These are phyloP conservation scores for Pheosia gnoma DNA, from an alignment of 2,888 invertebrate genomes.

Conservation along the genomic window DNA sequence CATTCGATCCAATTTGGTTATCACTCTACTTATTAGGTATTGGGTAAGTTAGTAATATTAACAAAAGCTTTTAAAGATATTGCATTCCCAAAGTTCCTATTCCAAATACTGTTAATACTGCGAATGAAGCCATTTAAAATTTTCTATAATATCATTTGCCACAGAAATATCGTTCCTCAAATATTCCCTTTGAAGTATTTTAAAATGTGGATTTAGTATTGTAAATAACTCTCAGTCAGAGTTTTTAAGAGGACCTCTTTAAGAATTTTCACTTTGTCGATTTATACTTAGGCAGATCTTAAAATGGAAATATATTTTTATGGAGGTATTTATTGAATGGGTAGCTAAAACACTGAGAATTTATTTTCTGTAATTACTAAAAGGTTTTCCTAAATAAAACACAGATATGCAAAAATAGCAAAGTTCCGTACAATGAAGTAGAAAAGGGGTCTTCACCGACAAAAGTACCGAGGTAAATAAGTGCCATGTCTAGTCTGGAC, in stretches of 20 bases:
- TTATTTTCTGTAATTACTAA: too few relatives aligned
- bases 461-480: too few relatives aligned
- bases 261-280: neutral
- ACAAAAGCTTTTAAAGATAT: neutral
- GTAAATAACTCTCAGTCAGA: neutral
- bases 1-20: too few relatives aligned
- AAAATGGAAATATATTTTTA: neutral
- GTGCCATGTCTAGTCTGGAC: too few relatives aligned
- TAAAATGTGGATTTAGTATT: constrained; percentile 1
- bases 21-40: too few relatives aligned
- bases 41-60: too few relatives aligned
- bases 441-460: too few relatives aligned
- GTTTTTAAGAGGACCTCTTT: neutral
- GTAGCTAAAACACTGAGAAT: neutral
- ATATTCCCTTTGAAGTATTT: constrained; percentile 4
- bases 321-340: neutral
- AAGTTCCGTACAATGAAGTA: too few relatives aligned
- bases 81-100: neutral
- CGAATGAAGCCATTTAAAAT: neutral
- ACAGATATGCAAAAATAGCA: too few relatives aligned
- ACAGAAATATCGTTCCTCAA: constrained; percentile 3
- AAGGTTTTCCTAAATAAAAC: too few relatives aligned
- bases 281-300: neutral
- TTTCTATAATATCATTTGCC: neutral
- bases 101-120: neutral